These are phyloP conservation scores for Nomada lathburiana DNA, from an alignment of 2,888 invertebrate species.

Conservation along the genomic window DNA sequence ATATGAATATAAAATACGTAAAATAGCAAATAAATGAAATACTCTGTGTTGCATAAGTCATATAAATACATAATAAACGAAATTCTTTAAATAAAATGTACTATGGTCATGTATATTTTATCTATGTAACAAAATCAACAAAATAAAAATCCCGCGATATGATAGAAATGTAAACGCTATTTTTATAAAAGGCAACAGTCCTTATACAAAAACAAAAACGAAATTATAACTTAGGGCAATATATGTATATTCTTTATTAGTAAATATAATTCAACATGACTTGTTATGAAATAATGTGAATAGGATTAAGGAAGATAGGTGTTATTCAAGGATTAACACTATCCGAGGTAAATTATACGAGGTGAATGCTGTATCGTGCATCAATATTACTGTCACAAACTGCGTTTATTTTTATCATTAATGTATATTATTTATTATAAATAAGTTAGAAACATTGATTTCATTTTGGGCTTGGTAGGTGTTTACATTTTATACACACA, in stretches of 20 bases:
- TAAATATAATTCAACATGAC: slow-evolving; percentile 25
- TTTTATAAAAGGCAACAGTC: too few relatives aligned
- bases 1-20: not conserved
- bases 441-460: slow-evolving; percentile 84
- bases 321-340: slow-evolving; percentile 18
- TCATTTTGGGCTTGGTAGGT: slow-evolving; percentile 81
- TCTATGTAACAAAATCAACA: too few relatives aligned
- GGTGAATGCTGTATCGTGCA: slow-evolving; percentile 56
- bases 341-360: slow-evolving; percentile 23
- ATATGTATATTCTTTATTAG: slow-evolving; percentile 8
- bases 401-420: slow-evolving; percentile 83
- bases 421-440: slow-evolving; percentile 84
- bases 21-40: not conserved
- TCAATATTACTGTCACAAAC: slow-evolving; percentile 77
- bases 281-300: slow-evolving; percentile 1
- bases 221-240: slow-evolving; percentile 30
- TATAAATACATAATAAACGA: not conserved
- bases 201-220: slow-evolving; percentile 29
- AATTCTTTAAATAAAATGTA: not conserved
- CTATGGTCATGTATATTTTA: not conserved
- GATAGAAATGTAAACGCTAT: too few relatives aligned
- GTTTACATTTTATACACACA: slow-evolving; percentile 84
- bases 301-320: slow-evolving; percentile 31
- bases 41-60: not conserved
- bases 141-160: too few relatives aligned